Evolutionary conservation across 1,140 invertebrate genomes (phyloP).

Genomic region (Coptotermes formosanus): DNA sequence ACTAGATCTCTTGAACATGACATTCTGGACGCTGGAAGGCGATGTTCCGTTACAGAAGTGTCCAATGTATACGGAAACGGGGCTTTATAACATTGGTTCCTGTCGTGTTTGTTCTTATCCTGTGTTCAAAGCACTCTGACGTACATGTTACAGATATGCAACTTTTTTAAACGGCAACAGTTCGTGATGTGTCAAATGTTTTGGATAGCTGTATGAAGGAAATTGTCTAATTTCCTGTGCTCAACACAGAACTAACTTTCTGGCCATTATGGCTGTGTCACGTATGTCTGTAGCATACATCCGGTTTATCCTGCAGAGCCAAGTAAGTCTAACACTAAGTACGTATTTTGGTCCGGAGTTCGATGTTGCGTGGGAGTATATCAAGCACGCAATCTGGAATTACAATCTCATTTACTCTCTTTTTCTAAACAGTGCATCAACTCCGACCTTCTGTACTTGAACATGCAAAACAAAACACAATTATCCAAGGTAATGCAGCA

Average conservation of each 20-base stretch:
- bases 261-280: neutral
- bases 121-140: neutral
- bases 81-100: neutral
- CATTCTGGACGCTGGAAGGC: no score
- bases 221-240: constrained; percentile 16
- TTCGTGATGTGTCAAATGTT: constrained; percentile 5
- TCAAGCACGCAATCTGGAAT: neutral
- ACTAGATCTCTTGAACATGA: no score
- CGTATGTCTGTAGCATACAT: neutral
- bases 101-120: neutral
- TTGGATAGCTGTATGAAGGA: neutral
- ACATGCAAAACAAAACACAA: neutral
- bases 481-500: neutral
- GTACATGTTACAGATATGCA: neutral
- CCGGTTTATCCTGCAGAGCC: neutral
- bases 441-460: neutral
- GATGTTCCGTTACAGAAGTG: no score
- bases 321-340: neutral
- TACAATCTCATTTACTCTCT: neutral
- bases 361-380: neutral
- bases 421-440: neutral
- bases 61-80: neutral
- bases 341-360: neutral
- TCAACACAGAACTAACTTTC: neutral
- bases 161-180: neutral